Evolutionary conservation across 2,113 vertebrate species (phyloP), one percentile per base, ranked within the genome.

Genomic region (Scophthalmus maximus): DNA sequence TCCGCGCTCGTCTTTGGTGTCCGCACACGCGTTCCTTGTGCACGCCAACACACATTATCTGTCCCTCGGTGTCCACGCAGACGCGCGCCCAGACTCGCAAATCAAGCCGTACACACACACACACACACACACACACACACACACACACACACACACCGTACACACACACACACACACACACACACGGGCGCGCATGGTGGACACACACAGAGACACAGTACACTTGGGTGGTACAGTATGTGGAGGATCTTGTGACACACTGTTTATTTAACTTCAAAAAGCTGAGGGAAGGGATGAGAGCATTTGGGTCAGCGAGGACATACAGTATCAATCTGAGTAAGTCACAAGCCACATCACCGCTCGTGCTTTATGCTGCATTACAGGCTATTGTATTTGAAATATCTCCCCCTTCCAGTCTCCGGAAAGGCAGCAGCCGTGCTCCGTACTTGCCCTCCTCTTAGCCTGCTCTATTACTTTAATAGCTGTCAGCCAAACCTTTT

Each of bases 231-330:
- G 88, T 84, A n/a, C n/a, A n/a, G n/a, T n/a, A 89, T 82, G 65
- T 60, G 67, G 83, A 80, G 70, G 83, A 88, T 90, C 85, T 67
- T 78, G 78, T 87, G 86, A 87, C 88, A 88, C 70, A 67, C 51
- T 90, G 84, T 91, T 90, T 89, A 83, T 87, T 89, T 85, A 81
- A 88, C 77, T 90, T 90, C 82, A 89, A 83, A 89, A 87, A 82
- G 81, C 78, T 58, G 79, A 84, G 88, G 77, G n/a, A 71, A 32
- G 68, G 76, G 82, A 87, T 89, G 88, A 88, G 79, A 89, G 76
- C 81, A 71, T 79, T 56, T 66, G 68, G 86, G 84, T 85, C 79
- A 78, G 81, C 6, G 18, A 86, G 84, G 84, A 90, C 90, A 78
- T 73, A n/a, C n/a, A n/a, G n/a, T n/a, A 83, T 91, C 81, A 81